Conservation (phyloP, 1,140 invertebrate species). For the Chrysopa pallens region DNA sequence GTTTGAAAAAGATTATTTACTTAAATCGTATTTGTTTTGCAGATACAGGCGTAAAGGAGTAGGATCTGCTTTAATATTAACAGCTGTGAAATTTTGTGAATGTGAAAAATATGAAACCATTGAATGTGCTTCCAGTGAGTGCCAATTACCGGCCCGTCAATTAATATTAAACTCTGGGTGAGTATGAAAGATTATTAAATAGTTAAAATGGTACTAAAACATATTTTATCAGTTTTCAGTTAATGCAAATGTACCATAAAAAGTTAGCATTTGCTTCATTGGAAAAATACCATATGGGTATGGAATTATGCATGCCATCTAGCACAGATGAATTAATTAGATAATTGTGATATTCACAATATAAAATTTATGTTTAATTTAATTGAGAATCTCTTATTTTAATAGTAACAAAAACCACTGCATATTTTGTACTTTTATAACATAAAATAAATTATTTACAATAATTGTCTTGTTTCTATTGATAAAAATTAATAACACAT, state of each 20-base stretch:
- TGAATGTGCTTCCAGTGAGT: background rate
- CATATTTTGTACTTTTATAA: background rate
- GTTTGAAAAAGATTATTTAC: background rate
- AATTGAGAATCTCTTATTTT: background rate
- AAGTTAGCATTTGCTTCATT: background rate
- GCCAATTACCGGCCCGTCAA: background rate
- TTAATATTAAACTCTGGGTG: background rate
- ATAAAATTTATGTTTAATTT: background rate
- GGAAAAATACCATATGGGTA: background rate
- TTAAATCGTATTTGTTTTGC: background rate
- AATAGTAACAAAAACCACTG: background rate
- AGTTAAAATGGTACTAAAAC: background rate
- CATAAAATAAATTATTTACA: background rate
- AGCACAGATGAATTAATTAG: background rate
- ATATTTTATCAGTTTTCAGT: background rate
- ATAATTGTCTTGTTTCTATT: background rate
- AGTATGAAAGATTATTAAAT: background rate
- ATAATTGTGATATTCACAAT: background rate
- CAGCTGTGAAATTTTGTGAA: background rate
- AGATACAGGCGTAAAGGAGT: background rate
- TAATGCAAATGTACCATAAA: background rate
- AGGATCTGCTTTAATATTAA: background rate
- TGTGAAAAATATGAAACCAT: background rate
- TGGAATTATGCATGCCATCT: background rate
- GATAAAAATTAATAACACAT: too few species aligned